phyloP scores from a whole-genome alignment of 2,888 invertebrate genomes.

The Augiades crinisus region DNA sequence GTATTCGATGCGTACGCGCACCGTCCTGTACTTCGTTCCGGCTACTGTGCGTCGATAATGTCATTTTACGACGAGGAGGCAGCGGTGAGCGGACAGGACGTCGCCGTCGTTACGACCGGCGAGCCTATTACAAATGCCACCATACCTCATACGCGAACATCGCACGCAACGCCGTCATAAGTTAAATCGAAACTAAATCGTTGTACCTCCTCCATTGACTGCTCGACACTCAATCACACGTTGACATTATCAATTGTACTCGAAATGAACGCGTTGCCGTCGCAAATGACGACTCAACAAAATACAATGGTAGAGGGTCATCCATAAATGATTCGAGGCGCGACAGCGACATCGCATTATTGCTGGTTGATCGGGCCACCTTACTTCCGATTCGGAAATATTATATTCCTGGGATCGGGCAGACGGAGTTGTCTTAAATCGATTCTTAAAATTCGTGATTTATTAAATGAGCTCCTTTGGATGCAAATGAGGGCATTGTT shows the following conservation, averaged over 20 bases:
- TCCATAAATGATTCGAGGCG: slow-evolving; percentile 75
- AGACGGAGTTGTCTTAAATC: slow-evolving; percentile 60
- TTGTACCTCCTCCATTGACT: slow-evolving; percentile 66
- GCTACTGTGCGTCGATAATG: slow-evolving; percentile 81
- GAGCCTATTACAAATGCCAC: slow-evolving; percentile 77
- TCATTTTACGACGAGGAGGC: slow-evolving; percentile 77
- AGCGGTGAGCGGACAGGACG: slow-evolving; percentile 74
- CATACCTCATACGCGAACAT: slow-evolving; percentile 66
- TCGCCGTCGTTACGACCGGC: slow-evolving; percentile 76
- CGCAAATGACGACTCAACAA: slow-evolving; percentile 27
- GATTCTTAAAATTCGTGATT: slow-evolving; percentile 58
- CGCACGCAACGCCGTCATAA: slow-evolving; percentile 51
- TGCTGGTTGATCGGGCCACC: slow-evolving; percentile 72
- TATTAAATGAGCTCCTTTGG: slow-evolving; percentile 34
- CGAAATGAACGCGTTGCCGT: slow-evolving; percentile 54
- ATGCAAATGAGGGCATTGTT: slow-evolving; percentile 25
- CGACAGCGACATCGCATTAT: slow-evolving; percentile 75
- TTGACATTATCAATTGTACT: slow-evolving; percentile 43
- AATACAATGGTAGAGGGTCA: slow-evolving; percentile 41
- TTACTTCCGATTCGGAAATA: slow-evolving; percentile 81
- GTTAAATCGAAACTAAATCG: slow-evolving; percentile 45
- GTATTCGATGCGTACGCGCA: slow-evolving; percentile 67
- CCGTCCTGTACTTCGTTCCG: slow-evolving; percentile 81
- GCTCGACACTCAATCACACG: slow-evolving; percentile 44
- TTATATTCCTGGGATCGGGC: slow-evolving; percentile 70